Evolutionary conservation across 2,113 vertebrate species (phyloP).

Genomic region (Myotis davidii): DNA sequence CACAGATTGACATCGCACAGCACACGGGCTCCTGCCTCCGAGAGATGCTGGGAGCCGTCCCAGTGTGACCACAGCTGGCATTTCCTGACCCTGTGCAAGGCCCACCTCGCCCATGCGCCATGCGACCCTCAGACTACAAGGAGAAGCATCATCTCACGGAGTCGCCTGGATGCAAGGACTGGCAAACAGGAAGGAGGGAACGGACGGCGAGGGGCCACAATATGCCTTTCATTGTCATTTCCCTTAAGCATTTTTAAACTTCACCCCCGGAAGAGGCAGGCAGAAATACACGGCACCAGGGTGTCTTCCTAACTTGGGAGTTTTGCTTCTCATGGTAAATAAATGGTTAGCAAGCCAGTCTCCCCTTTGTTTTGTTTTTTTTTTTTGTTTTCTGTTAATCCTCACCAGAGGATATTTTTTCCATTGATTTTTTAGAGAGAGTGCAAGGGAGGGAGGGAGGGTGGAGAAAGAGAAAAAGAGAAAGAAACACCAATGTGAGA

Average conservation of each 20-base stretch:
- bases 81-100: conserved; percentile 22
- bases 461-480: no score
- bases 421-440: no score
- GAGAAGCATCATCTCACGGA: conserved; percentile 18
- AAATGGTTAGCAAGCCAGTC: background rate
- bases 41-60: background rate
- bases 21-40: background rate
- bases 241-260: background rate
- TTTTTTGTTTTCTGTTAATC: no score
- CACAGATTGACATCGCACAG: conserved; percentile 13
- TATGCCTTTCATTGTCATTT: background rate
- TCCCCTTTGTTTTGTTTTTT: background rate
- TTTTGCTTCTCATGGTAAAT: conserved; percentile 22
- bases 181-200: background rate
- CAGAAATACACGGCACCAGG: background rate
- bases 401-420: no score
- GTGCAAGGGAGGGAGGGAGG: no score
- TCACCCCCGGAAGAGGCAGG: background rate
- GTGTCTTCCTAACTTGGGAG: background rate
- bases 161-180: conserved; percentile 37
- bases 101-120: conserved; percentile 49
- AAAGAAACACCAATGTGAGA: no score
- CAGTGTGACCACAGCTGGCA: background rate
- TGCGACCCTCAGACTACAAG: background rate
- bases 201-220: rapidly evolving